Evolutionary conservation across 92 coral and sea anemone genomes (phyloP).

Genomic region (Porites evermanni): DNA sequence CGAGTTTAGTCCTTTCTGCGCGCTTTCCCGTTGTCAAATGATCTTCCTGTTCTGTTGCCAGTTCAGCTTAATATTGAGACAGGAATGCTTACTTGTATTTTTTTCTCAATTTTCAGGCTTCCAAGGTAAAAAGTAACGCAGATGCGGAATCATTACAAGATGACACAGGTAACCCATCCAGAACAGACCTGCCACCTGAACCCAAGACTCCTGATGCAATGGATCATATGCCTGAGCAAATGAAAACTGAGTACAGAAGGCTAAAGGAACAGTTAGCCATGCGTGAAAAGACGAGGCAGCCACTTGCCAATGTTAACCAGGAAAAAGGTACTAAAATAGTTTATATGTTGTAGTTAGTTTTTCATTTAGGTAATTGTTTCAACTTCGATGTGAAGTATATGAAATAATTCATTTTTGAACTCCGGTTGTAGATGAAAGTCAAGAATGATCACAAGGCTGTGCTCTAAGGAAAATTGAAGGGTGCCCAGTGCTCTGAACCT

Average conservation of each 20-base stretch:
- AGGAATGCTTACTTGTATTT: background rate
- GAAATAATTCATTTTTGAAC: no score
- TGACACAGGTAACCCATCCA: constrained; percentile 12
- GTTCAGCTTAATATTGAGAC: no score
- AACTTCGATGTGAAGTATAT: no score
- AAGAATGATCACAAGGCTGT: no score
- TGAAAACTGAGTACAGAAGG: constrained; percentile 84
- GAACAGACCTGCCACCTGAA: constrained; percentile 26
- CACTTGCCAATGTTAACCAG: constrained; percentile 78
- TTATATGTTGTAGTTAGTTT: no score
- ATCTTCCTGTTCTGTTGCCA: no score
- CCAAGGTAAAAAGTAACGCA: constrained; percentile 43
- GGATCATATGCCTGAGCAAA: constrained; percentile 84
- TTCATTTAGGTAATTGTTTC: no score
- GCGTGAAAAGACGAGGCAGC: constrained; percentile 80
- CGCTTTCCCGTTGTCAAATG: no score
- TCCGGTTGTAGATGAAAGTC: no score
- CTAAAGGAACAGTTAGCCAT: constrained; percentile 88
- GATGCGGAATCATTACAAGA: constrained; percentile 8
- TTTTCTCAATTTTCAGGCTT: constrained; percentile 29
- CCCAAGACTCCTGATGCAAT: constrained; percentile 98
- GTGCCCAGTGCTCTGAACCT: no score
- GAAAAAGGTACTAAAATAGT: constrained; percentile 68
- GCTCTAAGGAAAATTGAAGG: no score
- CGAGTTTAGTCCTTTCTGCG: no score